Evolutionary conservation across 2,113 vertebrate species (phyloP).

Genomic region (Hyaena hyaena): DNA sequence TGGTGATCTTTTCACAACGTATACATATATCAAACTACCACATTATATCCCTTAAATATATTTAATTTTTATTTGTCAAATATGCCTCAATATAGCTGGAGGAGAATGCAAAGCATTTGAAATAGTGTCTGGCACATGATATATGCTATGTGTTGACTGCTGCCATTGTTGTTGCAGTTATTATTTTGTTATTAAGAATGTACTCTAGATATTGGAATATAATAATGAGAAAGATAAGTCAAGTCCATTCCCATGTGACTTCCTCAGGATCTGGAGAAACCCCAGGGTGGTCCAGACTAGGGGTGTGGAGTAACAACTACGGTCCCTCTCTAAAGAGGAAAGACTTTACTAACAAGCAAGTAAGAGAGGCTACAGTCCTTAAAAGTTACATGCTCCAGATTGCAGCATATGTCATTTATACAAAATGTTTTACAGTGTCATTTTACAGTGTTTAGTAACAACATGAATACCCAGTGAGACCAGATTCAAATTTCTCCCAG

Average conservation of each 20-base stretch:
- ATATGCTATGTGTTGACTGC: neutral
- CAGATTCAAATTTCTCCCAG: slow-evolving; percentile 50
- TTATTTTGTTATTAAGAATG: slow-evolving; percentile 40
- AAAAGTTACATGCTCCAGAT: slow-evolving; percentile 31
- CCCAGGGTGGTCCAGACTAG: neutral
- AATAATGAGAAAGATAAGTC: slow-evolving; percentile 11
- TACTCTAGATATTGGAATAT: neutral
- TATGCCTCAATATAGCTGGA: neutral
- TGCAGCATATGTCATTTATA: slow-evolving; percentile 38
- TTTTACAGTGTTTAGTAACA: neutral
- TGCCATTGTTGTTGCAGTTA: neutral
- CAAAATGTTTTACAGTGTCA: slow-evolving; percentile 24
- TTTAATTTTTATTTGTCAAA: neutral
- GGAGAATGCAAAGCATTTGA: neutral
- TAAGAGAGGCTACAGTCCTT: slow-evolving; percentile 5
- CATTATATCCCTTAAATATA: neutral
- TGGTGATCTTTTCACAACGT: neutral
- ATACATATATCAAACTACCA: neutral
- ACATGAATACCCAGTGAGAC: neutral
- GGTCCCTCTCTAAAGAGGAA: neutral
- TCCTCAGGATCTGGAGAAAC: slow-evolving; percentile 21
- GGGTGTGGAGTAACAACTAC: neutral
- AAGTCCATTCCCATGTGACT: neutral
- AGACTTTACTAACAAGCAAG: slow-evolving; percentile 29
- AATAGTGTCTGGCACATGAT: neutral